These are phyloP conservation scores for Eupleurogrammus muticus DNA, from an alignment of 2,797 vertebrate species.

Conservation along the genomic window DNA sequence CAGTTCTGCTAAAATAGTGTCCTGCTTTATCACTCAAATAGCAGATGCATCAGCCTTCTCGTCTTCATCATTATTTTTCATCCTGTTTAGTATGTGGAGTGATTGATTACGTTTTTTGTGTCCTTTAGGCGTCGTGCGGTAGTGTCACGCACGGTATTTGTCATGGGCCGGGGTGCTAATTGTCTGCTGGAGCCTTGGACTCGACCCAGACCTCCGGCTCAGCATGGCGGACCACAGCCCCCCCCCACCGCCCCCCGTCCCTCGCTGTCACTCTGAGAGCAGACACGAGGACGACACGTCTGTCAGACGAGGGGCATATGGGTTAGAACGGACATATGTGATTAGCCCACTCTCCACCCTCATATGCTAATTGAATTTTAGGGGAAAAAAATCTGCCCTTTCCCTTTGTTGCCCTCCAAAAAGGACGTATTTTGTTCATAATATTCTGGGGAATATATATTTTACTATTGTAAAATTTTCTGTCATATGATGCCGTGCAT, in stretches of 20 bases:
- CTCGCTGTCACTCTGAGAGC: constrained; percentile 5
- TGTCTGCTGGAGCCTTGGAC: constrained; percentile 25
- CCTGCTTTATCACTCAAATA: not conserved
- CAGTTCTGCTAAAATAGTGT: not conserved
- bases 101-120: constrained; percentile 15
- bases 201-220: constrained; percentile 11
- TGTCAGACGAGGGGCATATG: constrained; percentile 21
- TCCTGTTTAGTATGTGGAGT: not conserved
- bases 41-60: not conserved
- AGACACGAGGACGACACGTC: constrained; percentile 9
- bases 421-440: no score
- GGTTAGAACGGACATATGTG: constrained; percentile 6
- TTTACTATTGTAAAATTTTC: no score
- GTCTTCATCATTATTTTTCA: not conserved
- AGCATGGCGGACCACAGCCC: constrained; percentile 16
- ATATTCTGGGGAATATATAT: no score
- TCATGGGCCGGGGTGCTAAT: constrained; percentile 20
- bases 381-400: not conserved
- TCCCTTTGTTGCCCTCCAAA: not conserved
- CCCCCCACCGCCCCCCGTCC: constrained; percentile 17
- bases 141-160: constrained; percentile 17
- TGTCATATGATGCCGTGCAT: not conserved
- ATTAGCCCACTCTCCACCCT: not conserved
- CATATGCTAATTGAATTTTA: not conserved
- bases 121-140: not conserved